Evolutionary conservation across 92 coral and sea anemone genomes (phyloP).

Genomic region (Phenganax subtilis): DNA sequence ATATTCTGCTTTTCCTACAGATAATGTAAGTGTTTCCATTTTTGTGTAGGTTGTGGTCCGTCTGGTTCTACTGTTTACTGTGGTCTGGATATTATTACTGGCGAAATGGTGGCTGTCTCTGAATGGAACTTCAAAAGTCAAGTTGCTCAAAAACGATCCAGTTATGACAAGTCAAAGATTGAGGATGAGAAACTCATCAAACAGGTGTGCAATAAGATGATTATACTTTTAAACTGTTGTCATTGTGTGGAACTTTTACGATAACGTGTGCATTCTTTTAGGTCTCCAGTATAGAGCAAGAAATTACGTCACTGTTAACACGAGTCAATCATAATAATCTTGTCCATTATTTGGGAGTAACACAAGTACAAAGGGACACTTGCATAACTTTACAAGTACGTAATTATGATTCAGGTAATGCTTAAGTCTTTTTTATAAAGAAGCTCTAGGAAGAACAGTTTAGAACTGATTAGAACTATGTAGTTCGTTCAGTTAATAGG

Average conservation of each 20-base stretch:
- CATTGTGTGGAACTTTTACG: neutral
- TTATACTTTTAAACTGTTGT: neutral
- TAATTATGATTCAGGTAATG: too few species aligned
- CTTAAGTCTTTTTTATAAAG: too few species aligned
- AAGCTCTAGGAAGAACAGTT: too few species aligned
- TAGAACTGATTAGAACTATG: too few species aligned
- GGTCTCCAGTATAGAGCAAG: constrained; percentile 87
- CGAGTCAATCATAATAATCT: constrained; percentile 75
- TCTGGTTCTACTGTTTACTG: constrained; percentile 79
- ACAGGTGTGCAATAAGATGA: constrained; percentile 47
- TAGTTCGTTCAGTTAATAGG: neutral
- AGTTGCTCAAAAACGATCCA: constrained; percentile 34
- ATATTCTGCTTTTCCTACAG: neutral
- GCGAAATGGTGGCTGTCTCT: constrained; percentile 75
- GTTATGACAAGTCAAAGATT: constrained; percentile 48
- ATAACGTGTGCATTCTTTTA: constrained; percentile 1
- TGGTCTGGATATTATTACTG: constrained; percentile 72
- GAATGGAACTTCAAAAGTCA: constrained; percentile 64
- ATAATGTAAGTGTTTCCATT: neutral
- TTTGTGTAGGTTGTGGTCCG: constrained; percentile 64
- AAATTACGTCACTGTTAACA: constrained; percentile 62
- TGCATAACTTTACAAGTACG: constrained; percentile 70
- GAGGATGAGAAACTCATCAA: constrained; percentile 53
- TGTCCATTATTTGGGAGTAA: constrained; percentile 72
- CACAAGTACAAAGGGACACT: constrained; percentile 47